Evolutionary conservation across 2,797 vertebrate genomes (phyloP), one percentile per base, ranked within the genome.

Genomic region (Neosilurus mollespiculum): DNA sequence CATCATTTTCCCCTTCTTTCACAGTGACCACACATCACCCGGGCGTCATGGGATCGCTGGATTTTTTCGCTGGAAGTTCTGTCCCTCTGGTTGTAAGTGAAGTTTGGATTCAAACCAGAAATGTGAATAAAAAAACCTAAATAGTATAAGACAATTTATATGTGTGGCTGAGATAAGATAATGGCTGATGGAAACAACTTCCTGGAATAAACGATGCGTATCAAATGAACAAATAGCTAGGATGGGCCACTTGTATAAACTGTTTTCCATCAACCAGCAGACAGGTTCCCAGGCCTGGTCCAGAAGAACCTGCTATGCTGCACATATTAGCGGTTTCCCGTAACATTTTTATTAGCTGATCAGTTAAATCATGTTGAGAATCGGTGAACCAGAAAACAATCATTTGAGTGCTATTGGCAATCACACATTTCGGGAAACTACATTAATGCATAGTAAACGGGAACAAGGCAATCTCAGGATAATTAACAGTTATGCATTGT

Each of bases 41-140:
- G 9, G 59, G 59, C 62, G 76, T 51, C 76, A 24, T 49, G 76
- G 59, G 76, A 64, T 62, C 11, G 26, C 72, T 58, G 72, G 18
- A 34, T 22, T 54, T 56, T 9, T 4, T 56, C n/a, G 56, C n/a
- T 43, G 5, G 73, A 37, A 37, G 34, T 59, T n/a, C 8, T 18
- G 54, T 59, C 37, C 20, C 7, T 37, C n/a, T 12, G 26, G 9
- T 58, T 16, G 30, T 30, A 20, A 20, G 15, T 20, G 26, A 0
- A 1, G 18, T 73, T 5, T n/a, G 6, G 49, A 49, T 49, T 49
- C 66, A 11, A 69, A 43, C 18, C 66, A 43, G 9, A 9, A 16
- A 26, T 71, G n/a, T 9, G 5, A 70, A 49, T 11, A 10, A 71
- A 70, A 22, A 22, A 43, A 34, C 0, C 10, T 51, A 53, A 72